Conservation (phyloP, 1,140 invertebrate genomes). For the Halyomorpha halys region DNA sequence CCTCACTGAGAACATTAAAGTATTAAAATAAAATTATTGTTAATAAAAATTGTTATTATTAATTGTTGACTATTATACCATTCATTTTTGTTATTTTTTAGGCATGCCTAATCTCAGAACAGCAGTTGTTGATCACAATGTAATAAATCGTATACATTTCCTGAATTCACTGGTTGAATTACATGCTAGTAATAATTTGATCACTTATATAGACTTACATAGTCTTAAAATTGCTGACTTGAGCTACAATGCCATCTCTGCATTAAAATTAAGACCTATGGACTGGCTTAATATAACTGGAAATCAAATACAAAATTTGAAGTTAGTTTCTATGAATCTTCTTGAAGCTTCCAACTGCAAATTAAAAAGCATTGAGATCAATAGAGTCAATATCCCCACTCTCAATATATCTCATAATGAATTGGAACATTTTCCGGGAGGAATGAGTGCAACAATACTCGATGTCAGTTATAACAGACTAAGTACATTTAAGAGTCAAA, state of each 20-base stretch:
- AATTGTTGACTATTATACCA: background rate
- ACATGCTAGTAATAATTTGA: background rate
- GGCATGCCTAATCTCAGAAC: background rate
- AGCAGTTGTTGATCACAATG: background rate
- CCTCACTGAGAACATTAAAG: no score
- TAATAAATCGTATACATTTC: background rate
- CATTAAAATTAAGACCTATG: conserved; percentile 2
- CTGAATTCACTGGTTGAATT: background rate
- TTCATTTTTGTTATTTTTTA: background rate
- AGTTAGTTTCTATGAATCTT: background rate
- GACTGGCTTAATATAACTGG: background rate
- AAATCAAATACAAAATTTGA: background rate
- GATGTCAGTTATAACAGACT: conserved; percentile 10
- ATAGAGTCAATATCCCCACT: background rate
- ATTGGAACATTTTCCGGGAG: background rate
- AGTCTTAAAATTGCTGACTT: background rate
- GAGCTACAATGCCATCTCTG: background rate
- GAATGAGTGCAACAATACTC: background rate
- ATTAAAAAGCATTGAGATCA: background rate
- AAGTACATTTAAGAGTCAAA: background rate
- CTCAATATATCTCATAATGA: conserved; percentile 1
- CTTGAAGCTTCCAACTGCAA: conserved; percentile 1
- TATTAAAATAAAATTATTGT: no score
- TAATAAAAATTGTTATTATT: no score
- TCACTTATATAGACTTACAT: background rate